Conservation (phyloP, 2,888 invertebrate genomes). For the Andricus quercusramuli region DNA sequence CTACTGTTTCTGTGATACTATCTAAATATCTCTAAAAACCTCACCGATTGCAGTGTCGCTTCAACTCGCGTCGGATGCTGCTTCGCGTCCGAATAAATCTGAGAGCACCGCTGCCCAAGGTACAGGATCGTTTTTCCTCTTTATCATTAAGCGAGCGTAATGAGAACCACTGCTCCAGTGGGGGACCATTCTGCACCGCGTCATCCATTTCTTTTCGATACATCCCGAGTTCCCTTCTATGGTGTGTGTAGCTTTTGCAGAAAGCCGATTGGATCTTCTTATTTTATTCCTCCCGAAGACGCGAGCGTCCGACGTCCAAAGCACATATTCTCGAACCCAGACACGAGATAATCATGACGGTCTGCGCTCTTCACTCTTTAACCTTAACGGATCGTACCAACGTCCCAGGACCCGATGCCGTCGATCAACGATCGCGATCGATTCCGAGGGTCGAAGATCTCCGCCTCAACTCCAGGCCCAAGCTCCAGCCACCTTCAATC, state of each 20-base stretch:
- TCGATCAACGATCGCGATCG: slow-evolving; percentile 49
- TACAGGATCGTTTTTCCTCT: slow-evolving; percentile 64
- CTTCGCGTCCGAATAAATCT: slow-evolving; percentile 74
- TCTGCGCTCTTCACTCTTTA: slow-evolving; percentile 63
- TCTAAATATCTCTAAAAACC: slow-evolving; percentile 48
- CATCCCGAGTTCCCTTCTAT: slow-evolving; percentile 40
- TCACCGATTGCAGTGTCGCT: slow-evolving; percentile 73
- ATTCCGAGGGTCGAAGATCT: slow-evolving; percentile 44
- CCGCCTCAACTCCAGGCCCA: neutral
- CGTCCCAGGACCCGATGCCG: slow-evolving; percentile 52
- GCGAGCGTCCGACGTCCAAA: slow-evolving; percentile 44
- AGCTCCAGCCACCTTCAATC: neutral
- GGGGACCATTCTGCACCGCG: slow-evolving; percentile 62
- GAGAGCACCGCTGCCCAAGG: slow-evolving; percentile 71
- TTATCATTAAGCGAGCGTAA: slow-evolving; percentile 59
- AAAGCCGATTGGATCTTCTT: slow-evolving; percentile 11
- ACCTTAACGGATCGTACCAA: slow-evolving; percentile 68
- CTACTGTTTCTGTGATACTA: neutral
- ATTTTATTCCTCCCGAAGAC: slow-evolving; percentile 17
- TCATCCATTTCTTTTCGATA: slow-evolving; percentile 68
- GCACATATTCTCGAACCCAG: slow-evolving; percentile 23
- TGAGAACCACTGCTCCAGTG: slow-evolving; percentile 71
- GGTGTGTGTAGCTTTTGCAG: slow-evolving; percentile 42
- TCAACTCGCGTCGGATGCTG: slow-evolving; percentile 72
- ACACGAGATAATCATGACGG: slow-evolving; percentile 47